Conservation (phyloP, 2,888 invertebrate genomes). For the Labia minor region DNA sequence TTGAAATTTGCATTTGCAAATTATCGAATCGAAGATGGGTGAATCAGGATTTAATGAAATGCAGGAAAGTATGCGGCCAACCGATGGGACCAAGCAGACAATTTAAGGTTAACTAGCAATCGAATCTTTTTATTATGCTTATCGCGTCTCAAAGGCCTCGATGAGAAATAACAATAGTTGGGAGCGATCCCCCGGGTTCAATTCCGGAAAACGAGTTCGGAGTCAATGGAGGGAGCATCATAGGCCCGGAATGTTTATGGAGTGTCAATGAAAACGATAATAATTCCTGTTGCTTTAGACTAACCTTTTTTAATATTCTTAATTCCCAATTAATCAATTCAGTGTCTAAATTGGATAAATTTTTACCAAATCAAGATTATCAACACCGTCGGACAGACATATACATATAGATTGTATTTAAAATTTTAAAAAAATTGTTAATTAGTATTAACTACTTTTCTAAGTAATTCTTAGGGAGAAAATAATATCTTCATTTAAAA, state of each 20-base stretch:
- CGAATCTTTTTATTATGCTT: conserved; percentile 13
- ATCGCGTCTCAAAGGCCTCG: conserved; percentile 4
- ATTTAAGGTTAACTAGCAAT: conserved; percentile 13
- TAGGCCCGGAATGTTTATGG: not conserved
- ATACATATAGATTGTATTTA: too few species aligned
- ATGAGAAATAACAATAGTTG: conserved; percentile 7
- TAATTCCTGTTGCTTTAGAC: not conserved
- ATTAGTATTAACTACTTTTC: too few species aligned
- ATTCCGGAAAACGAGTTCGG: conserved; percentile 8
- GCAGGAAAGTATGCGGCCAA: not conserved
- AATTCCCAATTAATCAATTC: not conserved
- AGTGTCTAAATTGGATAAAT: too few species aligned
- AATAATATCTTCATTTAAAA: too few species aligned
- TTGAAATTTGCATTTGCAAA: not conserved
- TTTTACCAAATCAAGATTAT: too few species aligned
- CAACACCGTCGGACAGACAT: too few species aligned
- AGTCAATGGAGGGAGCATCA: not conserved
- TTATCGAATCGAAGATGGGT: not conserved
- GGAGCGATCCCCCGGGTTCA: not conserved
- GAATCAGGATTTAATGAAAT: not conserved
- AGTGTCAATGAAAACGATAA: conserved; percentile 1
- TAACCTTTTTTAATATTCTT: not conserved
- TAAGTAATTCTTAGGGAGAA: too few species aligned
- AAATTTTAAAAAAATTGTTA: too few species aligned
- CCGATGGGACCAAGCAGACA: not conserved